These are phyloP conservation scores for Neoaliturus tenellus DNA, from an alignment of 2,888 invertebrate species.

Conservation along the genomic window DNA sequence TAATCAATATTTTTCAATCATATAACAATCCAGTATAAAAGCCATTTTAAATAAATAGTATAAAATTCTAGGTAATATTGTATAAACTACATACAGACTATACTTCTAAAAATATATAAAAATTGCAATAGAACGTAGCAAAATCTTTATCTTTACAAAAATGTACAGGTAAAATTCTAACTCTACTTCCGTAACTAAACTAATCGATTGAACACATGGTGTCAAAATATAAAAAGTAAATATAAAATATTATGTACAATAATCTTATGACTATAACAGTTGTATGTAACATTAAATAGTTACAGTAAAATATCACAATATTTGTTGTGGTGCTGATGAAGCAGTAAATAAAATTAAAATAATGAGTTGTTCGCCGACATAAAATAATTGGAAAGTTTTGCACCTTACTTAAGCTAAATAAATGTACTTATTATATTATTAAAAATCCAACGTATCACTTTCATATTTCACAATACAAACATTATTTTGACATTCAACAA, in stretches of 20 bases:
- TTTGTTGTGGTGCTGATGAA: conserved; percentile 14
- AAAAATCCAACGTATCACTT: too few species aligned
- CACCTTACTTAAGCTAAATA: conserved; percentile 19
- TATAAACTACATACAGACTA: too few species aligned
- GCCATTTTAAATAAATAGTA: too few species aligned
- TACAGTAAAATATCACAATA: conserved; percentile 35
- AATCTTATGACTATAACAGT: not conserved
- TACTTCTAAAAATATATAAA: not conserved
- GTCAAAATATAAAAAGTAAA: conserved; percentile 13
- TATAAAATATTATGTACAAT: conserved; percentile 1
- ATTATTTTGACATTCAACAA: too few species aligned
- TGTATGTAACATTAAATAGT: conserved; percentile 41
- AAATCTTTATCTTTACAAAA: not conserved
- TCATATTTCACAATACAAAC: too few species aligned
- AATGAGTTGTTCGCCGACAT: not conserved
- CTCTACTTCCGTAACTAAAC: not conserved
- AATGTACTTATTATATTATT: too few species aligned
- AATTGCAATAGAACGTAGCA: not conserved
- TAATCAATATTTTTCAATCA: too few species aligned
- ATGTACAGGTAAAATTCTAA: not conserved
- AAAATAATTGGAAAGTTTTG: conserved; percentile 1
- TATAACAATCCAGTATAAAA: too few species aligned
- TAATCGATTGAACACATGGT: conserved; percentile 15
- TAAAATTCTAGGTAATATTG: too few species aligned
- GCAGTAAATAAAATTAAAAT: not conserved